Evolutionary conservation across 1,140 invertebrate genomes (phyloP).

Genomic region (Drosophila navojoa): DNA sequence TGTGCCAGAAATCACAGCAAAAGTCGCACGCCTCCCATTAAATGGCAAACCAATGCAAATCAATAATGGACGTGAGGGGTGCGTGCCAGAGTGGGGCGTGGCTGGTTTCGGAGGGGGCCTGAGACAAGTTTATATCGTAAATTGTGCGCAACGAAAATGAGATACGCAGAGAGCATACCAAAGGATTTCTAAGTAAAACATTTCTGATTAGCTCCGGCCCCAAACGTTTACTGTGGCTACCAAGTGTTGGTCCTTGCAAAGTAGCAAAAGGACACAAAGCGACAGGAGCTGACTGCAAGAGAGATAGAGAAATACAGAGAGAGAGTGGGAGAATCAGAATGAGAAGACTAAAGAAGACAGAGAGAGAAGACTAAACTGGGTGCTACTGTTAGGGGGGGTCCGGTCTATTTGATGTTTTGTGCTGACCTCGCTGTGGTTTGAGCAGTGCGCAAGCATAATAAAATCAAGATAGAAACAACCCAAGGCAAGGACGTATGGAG

Average conservation of each 20-base stretch:
- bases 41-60: conserved; percentile 71
- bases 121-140: conserved; percentile 72
- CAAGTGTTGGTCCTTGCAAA: conserved; percentile 35
- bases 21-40: conserved; percentile 41
- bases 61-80: conserved; percentile 42
- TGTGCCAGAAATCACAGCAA: conserved; percentile 66
- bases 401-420: conserved; percentile 77
- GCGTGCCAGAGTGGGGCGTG: not conserved
- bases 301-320: not conserved
- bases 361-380: not conserved
- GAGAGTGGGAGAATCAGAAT: not conserved
- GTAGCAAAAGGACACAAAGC: conserved; percentile 10
- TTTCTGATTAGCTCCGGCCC: conserved; percentile 72
- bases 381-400: conserved; percentile 19
- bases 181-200: conserved; percentile 81
- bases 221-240: conserved; percentile 22
- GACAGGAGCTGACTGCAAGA: not conserved
- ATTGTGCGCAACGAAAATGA: conserved; percentile 80
- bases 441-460: conserved; percentile 79
- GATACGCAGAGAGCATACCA: conserved; percentile 79
- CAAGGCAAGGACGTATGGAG: conserved; percentile 18
- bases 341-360: not conserved
- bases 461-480: conserved; percentile 72
- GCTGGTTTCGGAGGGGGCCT: not conserved
- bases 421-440: conserved; percentile 76